Evolutionary conservation across 2,797 vertebrate species (phyloP).

Genomic region (Amphiprion clarkii): DNA sequence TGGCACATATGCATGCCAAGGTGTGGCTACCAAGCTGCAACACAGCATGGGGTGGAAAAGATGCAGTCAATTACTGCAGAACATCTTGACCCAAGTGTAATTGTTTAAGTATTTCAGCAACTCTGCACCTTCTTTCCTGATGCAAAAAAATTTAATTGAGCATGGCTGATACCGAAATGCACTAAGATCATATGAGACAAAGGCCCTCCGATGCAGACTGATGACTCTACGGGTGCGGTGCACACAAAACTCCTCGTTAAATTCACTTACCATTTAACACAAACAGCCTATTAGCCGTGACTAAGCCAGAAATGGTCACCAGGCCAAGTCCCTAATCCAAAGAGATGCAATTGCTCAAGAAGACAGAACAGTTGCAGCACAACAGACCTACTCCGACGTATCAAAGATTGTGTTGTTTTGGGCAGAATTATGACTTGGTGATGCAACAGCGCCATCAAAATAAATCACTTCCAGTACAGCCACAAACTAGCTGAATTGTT

Average conservation of each 20-base stretch:
- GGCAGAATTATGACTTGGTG: neutral
- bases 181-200: neutral
- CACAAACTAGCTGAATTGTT: no score
- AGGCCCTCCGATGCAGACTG: no score
- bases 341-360: neutral
- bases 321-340: no score
- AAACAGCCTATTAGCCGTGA: neutral
- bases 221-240: neutral
- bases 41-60: no score
- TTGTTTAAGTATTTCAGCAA: neutral
- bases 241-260: neutral
- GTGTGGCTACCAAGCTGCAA: neutral
- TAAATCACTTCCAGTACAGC: no score
- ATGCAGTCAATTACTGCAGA: neutral
- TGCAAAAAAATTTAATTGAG: no score
- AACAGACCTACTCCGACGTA: neutral
- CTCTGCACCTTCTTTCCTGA: no score
- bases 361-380: neutral
- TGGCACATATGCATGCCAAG: neutral
- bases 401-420: no score
- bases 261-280: neutral
- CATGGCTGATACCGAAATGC: neutral
- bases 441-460: neutral
- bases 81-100: no score
- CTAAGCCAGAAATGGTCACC: no score